phyloP scores from a whole-genome alignment of 2,113 vertebrate species.

The Bufo bufo region DNA sequence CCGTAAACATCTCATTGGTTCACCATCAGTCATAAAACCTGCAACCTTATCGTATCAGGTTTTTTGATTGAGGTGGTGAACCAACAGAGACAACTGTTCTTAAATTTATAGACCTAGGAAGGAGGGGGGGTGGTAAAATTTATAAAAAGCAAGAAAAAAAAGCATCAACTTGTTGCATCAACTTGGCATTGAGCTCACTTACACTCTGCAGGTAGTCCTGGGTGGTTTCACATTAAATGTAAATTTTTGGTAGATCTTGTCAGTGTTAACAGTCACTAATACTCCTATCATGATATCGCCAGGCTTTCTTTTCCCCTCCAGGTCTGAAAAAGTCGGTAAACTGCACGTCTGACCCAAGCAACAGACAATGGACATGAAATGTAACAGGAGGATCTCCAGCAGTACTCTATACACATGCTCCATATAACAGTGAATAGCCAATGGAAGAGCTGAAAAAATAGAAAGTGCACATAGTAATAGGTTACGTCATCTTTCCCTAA shows the following conservation, averaged over 20 bases:
- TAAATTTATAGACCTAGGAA: too few relatives aligned
- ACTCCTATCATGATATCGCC: slow-evolving; percentile 39
- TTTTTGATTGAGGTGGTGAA: too few relatives aligned
- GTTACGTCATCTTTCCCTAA: too few relatives aligned
- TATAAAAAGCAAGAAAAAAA: too few relatives aligned
- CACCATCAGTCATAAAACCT: too few relatives aligned
- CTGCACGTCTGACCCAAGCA: slow-evolving; percentile 4
- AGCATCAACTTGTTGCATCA: background rate
- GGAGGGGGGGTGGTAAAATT: too few relatives aligned
- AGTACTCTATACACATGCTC: too few relatives aligned
- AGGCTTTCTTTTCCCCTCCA: slow-evolving; percentile 9
- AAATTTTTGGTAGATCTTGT: slow-evolving; percentile 5
- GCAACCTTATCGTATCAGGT: too few relatives aligned
- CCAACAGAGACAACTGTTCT: too few relatives aligned
- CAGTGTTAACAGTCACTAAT: background rate
- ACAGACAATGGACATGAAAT: background rate
- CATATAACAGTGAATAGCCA: background rate
- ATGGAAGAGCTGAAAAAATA: background rate
- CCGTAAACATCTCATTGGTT: too few relatives aligned
- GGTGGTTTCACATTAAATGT: background rate
- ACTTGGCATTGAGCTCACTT: background rate
- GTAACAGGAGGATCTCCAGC: background rate
- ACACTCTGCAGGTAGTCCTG: background rate
- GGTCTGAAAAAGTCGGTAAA: background rate
- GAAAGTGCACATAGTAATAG: too few relatives aligned